Evolutionary conservation across 2,888 invertebrate species (phyloP), one percentile per base, ranked within the genome.

Genomic region (Chaetogeoica ovagalla): DNA sequence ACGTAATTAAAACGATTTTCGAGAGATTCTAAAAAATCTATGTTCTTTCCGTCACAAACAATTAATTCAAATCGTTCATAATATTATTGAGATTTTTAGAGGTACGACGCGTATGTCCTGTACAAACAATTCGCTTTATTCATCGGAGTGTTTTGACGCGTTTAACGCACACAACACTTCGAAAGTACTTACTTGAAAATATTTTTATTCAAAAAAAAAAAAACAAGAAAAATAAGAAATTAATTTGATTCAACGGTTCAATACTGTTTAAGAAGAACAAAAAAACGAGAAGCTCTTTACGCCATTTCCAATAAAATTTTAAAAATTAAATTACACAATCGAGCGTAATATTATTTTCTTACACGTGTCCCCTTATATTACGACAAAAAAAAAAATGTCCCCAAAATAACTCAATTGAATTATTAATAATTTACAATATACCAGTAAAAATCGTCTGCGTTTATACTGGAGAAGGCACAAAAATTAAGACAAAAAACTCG

Each of bases 391-490:
- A 23, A 21, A 9, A 68, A 43, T 43, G 9, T 7, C 9, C 11
- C 23, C 60, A 62, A 13, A 1, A 8, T 23, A 43, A 19, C 0
- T 62, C n/a, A 48, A 72, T 62, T 19, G 43, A 72, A 62, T 62
- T 30, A 23, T 23, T 72, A 62, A 72, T 30, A 72, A 62, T 17
- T 55, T 19, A 48, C 3, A 48, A 48, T 23, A 72, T 23, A 62
- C 23, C 62, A 62, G 48, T 62, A 48, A 48, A n/a, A 72, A 62
- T 48, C 48, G 23, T 72, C n/a, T 30, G 62, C 62, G n/a, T 21
- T 55, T 55, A 55, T 57, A 74, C 65, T 39, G 55, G 55, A 52
- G 74, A 74, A 74, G 74, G 74, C 74, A 74, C 74, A 65, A 74
- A n/a, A 65, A 74, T 74, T 23, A 65, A 74, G 55, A 74, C 65